phyloP scores from a whole-genome alignment of 2,113 vertebrate species.

The Anarrhichthys ocellatus region DNA sequence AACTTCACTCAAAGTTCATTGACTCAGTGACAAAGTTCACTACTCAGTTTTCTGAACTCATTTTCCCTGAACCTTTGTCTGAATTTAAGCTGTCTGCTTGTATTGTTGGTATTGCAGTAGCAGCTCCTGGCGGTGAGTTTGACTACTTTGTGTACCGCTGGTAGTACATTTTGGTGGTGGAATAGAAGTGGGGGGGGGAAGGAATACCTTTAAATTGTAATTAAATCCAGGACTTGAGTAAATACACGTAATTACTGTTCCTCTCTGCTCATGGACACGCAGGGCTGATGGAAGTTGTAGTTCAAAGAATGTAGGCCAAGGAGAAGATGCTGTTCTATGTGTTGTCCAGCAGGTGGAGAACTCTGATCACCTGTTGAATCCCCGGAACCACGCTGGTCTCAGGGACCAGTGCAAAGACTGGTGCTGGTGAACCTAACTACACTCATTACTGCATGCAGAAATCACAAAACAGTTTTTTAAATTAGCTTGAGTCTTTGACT shows the following conservation, averaged over 20 bases:
- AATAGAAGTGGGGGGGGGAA: too few species aligned
- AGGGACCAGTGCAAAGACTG: neutral
- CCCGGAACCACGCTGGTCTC: neutral
- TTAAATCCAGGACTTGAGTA: neutral
- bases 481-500: neutral
- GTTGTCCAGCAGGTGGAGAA: constrained; percentile 70
- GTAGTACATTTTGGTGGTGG: too few species aligned
- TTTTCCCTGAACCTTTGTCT: neutral
- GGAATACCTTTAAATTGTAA: neutral
- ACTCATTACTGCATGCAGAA: neutral
- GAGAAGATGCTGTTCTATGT: constrained; percentile 26
- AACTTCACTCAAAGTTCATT: neutral
- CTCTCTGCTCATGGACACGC: neutral
- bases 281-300: neutral
- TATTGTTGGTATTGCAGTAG: neutral
- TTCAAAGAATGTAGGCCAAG: neutral
- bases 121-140: neutral
- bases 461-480: neutral
- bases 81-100: too few species aligned
- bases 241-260: neutral
- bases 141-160: neutral
- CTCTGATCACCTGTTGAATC: constrained; percentile 62
- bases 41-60: neutral
- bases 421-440: too few species aligned
- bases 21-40: too few species aligned